Conservation (phyloP, 2,113 vertebrate genomes). For the Pavo muticus region DNA sequence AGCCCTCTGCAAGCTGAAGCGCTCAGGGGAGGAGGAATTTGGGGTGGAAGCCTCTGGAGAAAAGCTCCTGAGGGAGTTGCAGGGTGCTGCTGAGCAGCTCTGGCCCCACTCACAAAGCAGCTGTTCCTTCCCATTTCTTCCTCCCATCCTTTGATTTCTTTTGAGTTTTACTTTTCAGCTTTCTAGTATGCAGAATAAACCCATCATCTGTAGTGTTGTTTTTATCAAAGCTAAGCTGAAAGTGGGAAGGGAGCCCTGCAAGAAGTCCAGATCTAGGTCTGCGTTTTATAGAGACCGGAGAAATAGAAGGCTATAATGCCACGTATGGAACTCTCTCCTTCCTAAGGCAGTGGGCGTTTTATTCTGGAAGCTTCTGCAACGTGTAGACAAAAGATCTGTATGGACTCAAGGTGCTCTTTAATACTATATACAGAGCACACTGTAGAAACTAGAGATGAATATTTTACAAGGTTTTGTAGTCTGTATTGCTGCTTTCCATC, state of each 20-base stretch:
- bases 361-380: neutral
- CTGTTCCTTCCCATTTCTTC: neutral
- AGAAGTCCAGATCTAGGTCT: neutral
- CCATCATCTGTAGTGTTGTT: accelerated
- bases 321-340: neutral
- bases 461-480: neutral
- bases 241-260: neutral
- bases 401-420: neutral
- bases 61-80: neutral
- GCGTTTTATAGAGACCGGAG: neutral
- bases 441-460: neutral
- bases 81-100: neutral
- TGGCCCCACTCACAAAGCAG: accelerated
- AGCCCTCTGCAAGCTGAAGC: neutral
- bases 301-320: neutral
- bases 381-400: neutral
- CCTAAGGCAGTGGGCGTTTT: neutral
- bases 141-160: neutral
- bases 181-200: neutral
- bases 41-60: neutral
- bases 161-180: neutral
- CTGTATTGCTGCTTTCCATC: neutral
- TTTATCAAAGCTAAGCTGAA: neutral
- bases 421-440: neutral
- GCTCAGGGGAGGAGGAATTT: neutral